Evolutionary conservation across 2,888 invertebrate species (phyloP).

Genomic region (Thera britannica): DNA sequence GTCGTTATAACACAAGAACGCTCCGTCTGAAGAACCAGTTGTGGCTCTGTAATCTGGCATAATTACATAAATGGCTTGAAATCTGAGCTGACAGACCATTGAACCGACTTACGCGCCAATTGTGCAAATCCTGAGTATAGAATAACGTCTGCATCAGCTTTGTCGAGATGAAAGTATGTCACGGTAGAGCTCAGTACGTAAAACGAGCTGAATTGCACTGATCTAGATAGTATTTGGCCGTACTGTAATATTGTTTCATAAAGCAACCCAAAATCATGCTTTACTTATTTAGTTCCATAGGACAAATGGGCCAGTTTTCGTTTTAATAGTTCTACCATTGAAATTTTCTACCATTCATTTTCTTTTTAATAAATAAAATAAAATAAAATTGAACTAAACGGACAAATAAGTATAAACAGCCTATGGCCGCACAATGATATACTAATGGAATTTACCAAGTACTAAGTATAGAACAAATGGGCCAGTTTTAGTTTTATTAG

Average conservation of each 20-base stretch:
- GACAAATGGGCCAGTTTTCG: too few species aligned
- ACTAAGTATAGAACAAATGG: too few species aligned
- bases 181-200: not conserved
- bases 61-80: conserved; percentile 25
- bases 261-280: not conserved
- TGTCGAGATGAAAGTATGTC: not conserved
- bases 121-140: conserved; percentile 9
- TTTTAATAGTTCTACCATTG: too few species aligned
- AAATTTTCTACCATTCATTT: too few species aligned
- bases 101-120: conserved; percentile 5
- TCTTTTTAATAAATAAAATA: too few species aligned
- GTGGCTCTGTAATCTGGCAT: conserved; percentile 12
- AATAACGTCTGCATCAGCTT: not conserved
- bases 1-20: conserved; percentile 4
- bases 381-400: too few species aligned
- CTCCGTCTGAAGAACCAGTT: conserved; percentile 11
- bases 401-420: too few species aligned
- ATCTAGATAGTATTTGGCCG: not conserved
- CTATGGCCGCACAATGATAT: too few species aligned
- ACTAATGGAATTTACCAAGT: too few species aligned
- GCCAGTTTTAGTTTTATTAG: too few species aligned
- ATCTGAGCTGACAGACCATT: conserved; percentile 15
- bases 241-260: not conserved
- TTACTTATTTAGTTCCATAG: too few species aligned
- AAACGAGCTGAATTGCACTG: not conserved